phyloP scores from a whole-genome alignment of 1,140 invertebrate genomes.

The Hirudo medicinalis region DNA sequence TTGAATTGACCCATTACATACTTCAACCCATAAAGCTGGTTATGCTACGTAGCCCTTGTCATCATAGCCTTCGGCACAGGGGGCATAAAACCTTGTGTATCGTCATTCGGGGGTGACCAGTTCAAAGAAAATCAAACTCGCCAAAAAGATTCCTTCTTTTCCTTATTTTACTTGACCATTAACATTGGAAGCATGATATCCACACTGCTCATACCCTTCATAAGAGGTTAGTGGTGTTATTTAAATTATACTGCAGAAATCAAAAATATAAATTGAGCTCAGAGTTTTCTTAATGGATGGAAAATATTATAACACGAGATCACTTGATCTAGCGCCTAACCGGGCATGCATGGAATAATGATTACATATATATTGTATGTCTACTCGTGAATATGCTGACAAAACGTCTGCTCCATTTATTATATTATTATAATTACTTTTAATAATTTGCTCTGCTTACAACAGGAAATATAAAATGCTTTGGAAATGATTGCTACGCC shows the following conservation, averaged over 20 bases:
- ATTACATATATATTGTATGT: no score
- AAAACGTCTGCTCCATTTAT: no score
- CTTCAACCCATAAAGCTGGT: neutral
- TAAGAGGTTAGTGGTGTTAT: constrained; percentile 47
- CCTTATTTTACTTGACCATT: constrained; percentile 82
- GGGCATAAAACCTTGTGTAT: constrained; percentile 93
- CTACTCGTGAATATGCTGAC: no score
- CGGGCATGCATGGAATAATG: no score
- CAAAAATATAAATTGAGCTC: no score
- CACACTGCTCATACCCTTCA: constrained; percentile 71
- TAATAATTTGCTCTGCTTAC: no score
- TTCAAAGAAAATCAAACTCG: constrained; percentile 46
- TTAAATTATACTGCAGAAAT: no score
- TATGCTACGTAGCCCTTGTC: constrained; percentile 30
- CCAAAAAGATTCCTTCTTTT: constrained; percentile 72
- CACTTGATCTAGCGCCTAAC: neutral
- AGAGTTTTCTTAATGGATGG: no score
- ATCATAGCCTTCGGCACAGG: constrained; percentile 41
- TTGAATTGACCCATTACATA: no score
- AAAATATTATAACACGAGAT: no score
- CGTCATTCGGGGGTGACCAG: constrained; percentile 93
- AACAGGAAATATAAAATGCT: constrained; percentile 19
- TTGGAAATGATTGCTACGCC: constrained; percentile 59
- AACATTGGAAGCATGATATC: constrained; percentile 81
- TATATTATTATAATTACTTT: no score